These are phyloP conservation scores for Murina feae DNA, from an alignment of 2,113 vertebrate species.

Conservation along the genomic window DNA sequence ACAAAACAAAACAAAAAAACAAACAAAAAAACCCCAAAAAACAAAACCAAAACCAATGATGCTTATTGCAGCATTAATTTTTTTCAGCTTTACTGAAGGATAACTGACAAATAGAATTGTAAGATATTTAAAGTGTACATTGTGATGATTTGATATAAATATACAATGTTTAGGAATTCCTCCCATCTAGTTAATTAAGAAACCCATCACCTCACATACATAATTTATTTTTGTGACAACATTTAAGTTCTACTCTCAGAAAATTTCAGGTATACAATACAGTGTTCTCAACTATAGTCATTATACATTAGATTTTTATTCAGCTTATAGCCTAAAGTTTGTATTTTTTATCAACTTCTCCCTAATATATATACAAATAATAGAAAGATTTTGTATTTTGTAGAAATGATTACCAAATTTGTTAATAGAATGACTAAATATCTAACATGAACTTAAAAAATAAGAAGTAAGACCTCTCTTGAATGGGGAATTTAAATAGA, in stretches of 20 bases:
- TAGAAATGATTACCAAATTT: constrained; percentile 6
- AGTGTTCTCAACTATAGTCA: not conserved
- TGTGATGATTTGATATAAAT: not conserved
- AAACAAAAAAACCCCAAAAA: too few relatives aligned
- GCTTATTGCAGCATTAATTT: not conserved
- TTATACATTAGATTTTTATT: not conserved
- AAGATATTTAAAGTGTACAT: not conserved
- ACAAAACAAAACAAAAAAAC: too few relatives aligned
- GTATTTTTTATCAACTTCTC: not conserved
- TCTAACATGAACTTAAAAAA: constrained; percentile 30
- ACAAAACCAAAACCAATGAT: too few relatives aligned
- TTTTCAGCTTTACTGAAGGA: not conserved
- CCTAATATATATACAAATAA: not conserved
- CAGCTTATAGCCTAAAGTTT: not conserved
- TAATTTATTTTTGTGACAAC: not conserved
- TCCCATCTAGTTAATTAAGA: not conserved
- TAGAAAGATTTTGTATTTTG: not conserved
- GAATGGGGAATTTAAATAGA: not conserved
- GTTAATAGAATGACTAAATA: not conserved
- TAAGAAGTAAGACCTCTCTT: not conserved
- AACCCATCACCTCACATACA: not conserved
- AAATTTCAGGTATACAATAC: not conserved
- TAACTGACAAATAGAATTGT: not conserved
- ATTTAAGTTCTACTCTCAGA: not conserved
- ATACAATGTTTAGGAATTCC: not conserved